Base-by-base conservation (phyloP, 2,888 invertebrate species). In the Drosophila nigritarsus region DNA sequence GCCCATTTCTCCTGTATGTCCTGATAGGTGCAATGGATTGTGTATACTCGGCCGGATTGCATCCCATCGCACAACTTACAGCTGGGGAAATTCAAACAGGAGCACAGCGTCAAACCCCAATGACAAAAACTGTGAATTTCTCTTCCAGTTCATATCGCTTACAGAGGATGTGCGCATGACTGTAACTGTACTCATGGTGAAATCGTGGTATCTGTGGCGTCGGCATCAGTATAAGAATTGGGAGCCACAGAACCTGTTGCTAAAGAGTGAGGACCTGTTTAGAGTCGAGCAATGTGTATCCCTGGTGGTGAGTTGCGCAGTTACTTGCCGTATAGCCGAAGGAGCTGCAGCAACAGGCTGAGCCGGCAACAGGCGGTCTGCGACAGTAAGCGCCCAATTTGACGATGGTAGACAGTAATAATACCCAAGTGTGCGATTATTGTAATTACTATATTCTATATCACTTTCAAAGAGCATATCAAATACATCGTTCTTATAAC, bases 211-310 rank as follows among this genome's bases (percentile, higher is more conserved):
- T 58, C 32, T 66, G 45, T 36, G 20, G 58, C 34, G 24, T 40
- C 56, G 42, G 24, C 61, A 50, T 32, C 50, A 49, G 48, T 54
- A 29, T n/a, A 27, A 15, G 24, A 61, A 18, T 45, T 62, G 27
- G 55, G 40, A 13, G 54, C 42, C 27, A 48, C 75, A 61, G 80
- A 84, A 91, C 92, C 92, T 91, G 91, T 91, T 92, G 91, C 91
- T 88, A 88, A 75, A 87, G 81, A 79, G 82, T 82, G 80, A 90
- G 91, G 89, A 91, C 91, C 91, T 90, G 90, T 88, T 90, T 89
- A 79, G 71, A 80, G 70, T 54, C 63, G 50, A 68, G 45, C 48
- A 30, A 40, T 50, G 61, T 63, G 69, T 67, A 56, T 80, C 71
- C 27, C 55, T 62, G 42, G 63, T 74, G 62, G 84, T 82, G 78